These are phyloP conservation scores for Drosophila sp. DNA, from an alignment of 1,140 invertebrate genomes.

Conservation along the genomic window DNA sequence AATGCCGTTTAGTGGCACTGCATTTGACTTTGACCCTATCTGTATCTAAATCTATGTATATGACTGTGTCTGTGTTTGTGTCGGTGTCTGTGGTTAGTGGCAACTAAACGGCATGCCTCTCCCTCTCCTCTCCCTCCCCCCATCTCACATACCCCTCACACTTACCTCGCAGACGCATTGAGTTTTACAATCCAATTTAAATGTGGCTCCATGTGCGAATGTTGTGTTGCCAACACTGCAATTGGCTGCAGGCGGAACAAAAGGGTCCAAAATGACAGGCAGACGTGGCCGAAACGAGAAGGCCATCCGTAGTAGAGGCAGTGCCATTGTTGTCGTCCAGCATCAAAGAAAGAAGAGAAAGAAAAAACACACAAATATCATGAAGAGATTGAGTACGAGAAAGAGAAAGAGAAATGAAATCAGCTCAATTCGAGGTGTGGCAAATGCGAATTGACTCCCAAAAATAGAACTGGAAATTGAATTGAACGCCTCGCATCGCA, in stretches of 20 bases:
- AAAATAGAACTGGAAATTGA: conserved; percentile 53
- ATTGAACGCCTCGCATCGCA: conserved; percentile 31
- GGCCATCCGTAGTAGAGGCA: conserved; percentile 9
- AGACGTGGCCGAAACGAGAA: conserved; percentile 12
- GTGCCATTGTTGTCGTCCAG: conserved; percentile 52
- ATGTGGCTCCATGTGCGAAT: conserved; percentile 88
- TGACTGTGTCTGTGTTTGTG: conserved; percentile 31
- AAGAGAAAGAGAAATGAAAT: conserved; percentile 38
- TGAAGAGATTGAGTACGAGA: neutral
- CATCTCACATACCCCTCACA: conserved; percentile 5
- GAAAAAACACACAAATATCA: conserved; percentile 24
- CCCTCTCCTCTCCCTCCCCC: neutral
- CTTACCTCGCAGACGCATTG: conserved; percentile 89
- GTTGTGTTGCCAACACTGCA: conserved; percentile 87
- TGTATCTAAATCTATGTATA: conserved; percentile 21
- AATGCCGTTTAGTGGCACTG: conserved; percentile 53
- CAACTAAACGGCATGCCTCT: conserved; percentile 35
- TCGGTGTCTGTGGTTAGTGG: conserved; percentile 59
- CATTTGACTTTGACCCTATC: conserved; percentile 59
- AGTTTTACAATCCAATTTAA: conserved; percentile 88
- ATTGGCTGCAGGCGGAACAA: conserved; percentile 73
- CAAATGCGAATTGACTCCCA: conserved; percentile 20
- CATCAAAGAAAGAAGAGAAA: conserved; percentile 24
- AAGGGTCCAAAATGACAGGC: conserved; percentile 34
- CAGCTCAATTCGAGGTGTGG: conserved; percentile 42